Percentiles rank a stretch among this genome's conserved stretches.
Conservation (phyloP, 2,888 invertebrate genomes). For the Acanthacorydalis orientalis region DNA sequence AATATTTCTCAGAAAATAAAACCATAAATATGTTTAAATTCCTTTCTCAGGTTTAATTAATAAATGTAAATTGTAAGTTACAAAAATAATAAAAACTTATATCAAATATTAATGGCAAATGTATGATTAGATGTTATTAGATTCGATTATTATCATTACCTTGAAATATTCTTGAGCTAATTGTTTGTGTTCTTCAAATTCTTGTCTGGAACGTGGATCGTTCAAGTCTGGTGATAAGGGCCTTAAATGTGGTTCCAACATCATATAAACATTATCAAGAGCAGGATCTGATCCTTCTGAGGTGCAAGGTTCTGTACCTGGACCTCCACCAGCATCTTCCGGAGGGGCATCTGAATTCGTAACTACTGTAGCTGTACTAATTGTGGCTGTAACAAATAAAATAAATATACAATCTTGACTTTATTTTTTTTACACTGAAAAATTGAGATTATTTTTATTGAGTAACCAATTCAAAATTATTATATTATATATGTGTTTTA, state of each 20-base stretch:
- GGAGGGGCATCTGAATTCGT: slow-evolving; percentile 16
- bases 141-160: slow-evolving; percentile 24
- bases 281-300: slow-evolving; percentile 34
- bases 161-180: slow-evolving; percentile 77
- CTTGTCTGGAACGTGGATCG: slow-evolving; percentile 60
- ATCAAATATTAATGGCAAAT: no score
- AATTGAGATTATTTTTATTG: no score
- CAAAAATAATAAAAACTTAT: no score
- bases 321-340: slow-evolving; percentile 20
- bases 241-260: slow-evolving; percentile 64
- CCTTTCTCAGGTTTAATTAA: no score
- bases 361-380: slow-evolving; percentile 8
- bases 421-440: no score
- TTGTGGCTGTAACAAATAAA: slow-evolving; percentile 3
- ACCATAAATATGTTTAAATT: no score
- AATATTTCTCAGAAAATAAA: no score
- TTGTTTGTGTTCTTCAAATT: slow-evolving; percentile 79
- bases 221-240: slow-evolving; percentile 70
- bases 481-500: no score
- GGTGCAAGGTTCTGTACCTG: slow-evolving; percentile 4
- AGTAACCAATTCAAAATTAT: no score
- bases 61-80: not conserved
- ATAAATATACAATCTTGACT: not conserved
- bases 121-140: no score
- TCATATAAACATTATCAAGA: slow-evolving; percentile 54